Percentiles rank a stretch among this genome's conserved stretches.
Evolutionary conservation across 2,113 vertebrate species (phyloP).

Genomic region (Cacatua alba): DNA sequence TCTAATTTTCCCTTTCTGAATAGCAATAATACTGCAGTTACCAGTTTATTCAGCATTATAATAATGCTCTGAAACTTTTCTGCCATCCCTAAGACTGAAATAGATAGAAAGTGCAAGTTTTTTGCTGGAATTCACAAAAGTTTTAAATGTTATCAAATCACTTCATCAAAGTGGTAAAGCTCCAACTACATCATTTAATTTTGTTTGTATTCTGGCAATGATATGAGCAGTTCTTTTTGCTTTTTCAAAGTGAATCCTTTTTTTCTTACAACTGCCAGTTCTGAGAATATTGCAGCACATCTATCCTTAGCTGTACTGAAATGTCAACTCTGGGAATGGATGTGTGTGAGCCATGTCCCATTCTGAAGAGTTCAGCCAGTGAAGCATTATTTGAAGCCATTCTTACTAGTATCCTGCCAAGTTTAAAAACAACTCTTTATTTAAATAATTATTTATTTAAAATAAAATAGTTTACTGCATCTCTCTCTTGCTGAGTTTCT

Average conservation of each 20-base stretch:
- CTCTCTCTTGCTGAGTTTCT: background rate
- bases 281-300: background rate
- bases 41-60: background rate
- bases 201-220: background rate
- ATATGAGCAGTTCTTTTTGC: background rate
- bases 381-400: background rate
- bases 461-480: background rate
- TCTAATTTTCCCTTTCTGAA: background rate
- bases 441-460: background rate
- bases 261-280: background rate
- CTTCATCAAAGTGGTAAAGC: background rate
- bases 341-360: background rate
- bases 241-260: rapidly evolving
- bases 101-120: background rate
- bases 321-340: rapidly evolving
- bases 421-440: background rate
- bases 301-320: background rate
- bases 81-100: background rate
- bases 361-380: background rate
- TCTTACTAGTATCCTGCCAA: background rate
- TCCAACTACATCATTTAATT: background rate
- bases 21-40: background rate
- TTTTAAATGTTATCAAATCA: background rate
- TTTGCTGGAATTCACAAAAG: background rate
- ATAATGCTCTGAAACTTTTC: background rate